Conservation (phyloP, 1,140 invertebrate species). For the Vollenhovia emeryi region DNA sequence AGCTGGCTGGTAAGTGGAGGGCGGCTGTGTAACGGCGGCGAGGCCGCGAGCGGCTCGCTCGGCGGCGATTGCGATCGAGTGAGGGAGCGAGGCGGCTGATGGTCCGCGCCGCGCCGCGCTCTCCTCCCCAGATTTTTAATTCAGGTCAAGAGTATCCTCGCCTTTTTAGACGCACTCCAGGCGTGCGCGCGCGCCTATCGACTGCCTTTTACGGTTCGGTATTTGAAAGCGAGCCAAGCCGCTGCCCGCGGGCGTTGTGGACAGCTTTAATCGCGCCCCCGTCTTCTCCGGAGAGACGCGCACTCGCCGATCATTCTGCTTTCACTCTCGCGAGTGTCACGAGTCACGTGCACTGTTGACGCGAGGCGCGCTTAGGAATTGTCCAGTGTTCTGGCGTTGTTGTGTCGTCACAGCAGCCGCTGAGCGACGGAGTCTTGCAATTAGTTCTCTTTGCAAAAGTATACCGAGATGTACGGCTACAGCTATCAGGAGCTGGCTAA, state of each 20-base stretch:
- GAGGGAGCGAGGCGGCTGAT: slow-evolving; percentile 79
- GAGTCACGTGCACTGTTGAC: not conserved
- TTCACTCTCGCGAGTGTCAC: slow-evolving; percentile 15
- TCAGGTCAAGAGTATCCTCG: slow-evolving; percentile 83
- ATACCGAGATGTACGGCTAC: slow-evolving; percentile 84
- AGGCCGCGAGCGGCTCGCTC: slow-evolving; percentile 59
- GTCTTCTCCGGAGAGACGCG: not conserved
- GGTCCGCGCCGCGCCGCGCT: slow-evolving; percentile 55
- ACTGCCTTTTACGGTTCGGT: slow-evolving; percentile 82
- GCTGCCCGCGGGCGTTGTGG: not conserved
- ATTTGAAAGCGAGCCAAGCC: slow-evolving; percentile 68
- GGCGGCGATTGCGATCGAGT: not conserved
- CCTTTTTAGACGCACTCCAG: slow-evolving; percentile 81
- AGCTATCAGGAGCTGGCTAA: slow-evolving; percentile 85
- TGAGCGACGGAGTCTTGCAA: not conserved
- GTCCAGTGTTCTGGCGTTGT: not conserved
- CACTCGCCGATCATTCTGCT: slow-evolving; percentile 12
- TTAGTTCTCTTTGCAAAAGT: not conserved
- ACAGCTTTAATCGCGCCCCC: slow-evolving; percentile 14
- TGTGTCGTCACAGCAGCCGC: not conserved
- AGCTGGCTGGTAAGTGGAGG: slow-evolving; percentile 93
- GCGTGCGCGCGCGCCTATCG: slow-evolving; percentile 66
- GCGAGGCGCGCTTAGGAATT: not conserved
- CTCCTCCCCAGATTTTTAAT: slow-evolving; percentile 79
- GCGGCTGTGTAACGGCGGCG: slow-evolving; percentile 55